Evolutionary conservation across 1,140 invertebrate genomes (phyloP).

Genomic region (Papilio helenus): DNA sequence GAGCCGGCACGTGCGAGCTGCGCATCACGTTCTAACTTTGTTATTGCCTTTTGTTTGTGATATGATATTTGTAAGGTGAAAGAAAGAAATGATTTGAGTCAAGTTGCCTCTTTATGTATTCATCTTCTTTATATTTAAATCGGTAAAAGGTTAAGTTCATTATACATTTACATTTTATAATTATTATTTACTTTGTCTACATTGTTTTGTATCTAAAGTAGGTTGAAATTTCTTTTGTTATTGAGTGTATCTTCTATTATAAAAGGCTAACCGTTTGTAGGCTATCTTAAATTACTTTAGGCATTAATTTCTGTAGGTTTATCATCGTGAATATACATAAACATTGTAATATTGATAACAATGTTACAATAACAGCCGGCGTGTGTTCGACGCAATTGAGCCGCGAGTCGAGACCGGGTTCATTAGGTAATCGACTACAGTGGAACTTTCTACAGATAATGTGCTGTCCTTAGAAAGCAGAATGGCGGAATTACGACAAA

Average conservation of each 20-base stretch:
- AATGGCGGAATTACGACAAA: neutral
- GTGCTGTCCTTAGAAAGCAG: slow-evolving; percentile 13
- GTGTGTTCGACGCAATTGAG: neutral
- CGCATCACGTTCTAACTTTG: neutral
- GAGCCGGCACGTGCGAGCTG: neutral
- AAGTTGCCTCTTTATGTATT: neutral
- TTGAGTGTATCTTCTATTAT: neutral
- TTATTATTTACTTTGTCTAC: neutral
- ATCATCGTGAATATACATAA: slow-evolving; percentile 4
- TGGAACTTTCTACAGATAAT: slow-evolving; percentile 27
- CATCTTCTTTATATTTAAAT: neutral
- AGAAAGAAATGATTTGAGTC: neutral
- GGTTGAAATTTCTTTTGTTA: neutral
- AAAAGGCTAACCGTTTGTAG: neutral
- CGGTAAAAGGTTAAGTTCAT: neutral
- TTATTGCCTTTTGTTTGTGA: slow-evolving; percentile 1
- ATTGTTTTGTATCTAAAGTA: neutral
- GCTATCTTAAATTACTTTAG: slow-evolving; percentile 12
- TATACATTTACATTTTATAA: neutral
- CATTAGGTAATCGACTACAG: slow-evolving; percentile 8
- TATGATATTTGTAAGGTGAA: neutral
- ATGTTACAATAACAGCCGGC: neutral
- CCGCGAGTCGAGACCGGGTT: neutral
- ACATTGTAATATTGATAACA: neutral
- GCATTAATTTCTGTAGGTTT: neutral